These are phyloP conservation scores for Pholis gunnellus DNA, from an alignment of 2,113 vertebrate genomes.

Conservation along the genomic window DNA sequence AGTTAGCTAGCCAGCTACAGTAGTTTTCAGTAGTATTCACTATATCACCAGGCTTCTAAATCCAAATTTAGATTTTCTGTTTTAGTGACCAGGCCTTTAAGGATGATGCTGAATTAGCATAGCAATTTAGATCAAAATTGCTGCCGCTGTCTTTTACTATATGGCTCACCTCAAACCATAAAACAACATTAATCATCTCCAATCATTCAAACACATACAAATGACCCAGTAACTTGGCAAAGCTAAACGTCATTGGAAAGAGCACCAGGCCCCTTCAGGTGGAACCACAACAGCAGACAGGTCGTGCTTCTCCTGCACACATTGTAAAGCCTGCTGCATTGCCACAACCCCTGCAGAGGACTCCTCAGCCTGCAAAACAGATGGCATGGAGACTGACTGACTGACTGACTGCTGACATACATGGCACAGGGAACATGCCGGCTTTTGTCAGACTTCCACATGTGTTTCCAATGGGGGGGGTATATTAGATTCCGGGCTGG, in stretches of 20 bases:
- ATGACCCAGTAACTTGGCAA: neutral
- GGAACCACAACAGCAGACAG: slow-evolving; percentile 38
- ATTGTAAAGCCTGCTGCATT: slow-evolving; percentile 30
- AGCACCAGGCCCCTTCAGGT: neutral
- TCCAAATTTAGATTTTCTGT: neutral
- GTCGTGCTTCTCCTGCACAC: slow-evolving; percentile 30
- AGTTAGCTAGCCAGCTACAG: neutral
- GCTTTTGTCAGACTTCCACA: slow-evolving; percentile 77
- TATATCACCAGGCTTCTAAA: neutral
- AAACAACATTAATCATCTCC: neutral
- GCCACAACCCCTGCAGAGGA: slow-evolving; percentile 1
- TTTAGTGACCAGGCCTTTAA: neutral
- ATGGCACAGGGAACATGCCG: slow-evolving; percentile 72
- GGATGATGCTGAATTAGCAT: neutral
- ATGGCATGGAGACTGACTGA: slow-evolving; percentile 62
- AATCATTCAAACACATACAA: neutral
- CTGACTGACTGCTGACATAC: slow-evolving; percentile 74
- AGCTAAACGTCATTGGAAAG: neutral
- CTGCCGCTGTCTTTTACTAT: neutral
- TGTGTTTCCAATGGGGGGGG: slow-evolving; percentile 79
- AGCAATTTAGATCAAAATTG: neutral
- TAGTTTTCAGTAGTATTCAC: neutral
- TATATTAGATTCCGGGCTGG: slow-evolving; percentile 66
- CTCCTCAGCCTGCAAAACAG: slow-evolving; percentile 28
- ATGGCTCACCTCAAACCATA: neutral